phyloP scores from a whole-genome alignment of 2,113 vertebrate species.

The Entelurus aequoreus region DNA sequence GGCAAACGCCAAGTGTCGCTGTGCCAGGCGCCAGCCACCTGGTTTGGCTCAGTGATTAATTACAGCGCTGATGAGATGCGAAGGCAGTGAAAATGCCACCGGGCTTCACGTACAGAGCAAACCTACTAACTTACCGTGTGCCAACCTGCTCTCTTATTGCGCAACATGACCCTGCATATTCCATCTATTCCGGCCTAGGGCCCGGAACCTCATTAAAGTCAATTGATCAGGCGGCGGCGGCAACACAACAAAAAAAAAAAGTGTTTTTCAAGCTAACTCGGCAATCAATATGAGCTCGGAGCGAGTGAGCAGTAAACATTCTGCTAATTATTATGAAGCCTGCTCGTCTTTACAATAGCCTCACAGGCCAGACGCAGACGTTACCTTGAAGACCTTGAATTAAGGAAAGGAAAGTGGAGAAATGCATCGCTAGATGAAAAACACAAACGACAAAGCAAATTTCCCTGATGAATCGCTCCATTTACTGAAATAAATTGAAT shows the following conservation, averaged over 20 bases:
- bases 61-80: slow-evolving; percentile 67
- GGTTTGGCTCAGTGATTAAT: slow-evolving; percentile 70
- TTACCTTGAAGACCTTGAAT: slow-evolving; percentile 24
- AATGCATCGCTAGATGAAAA: slow-evolving; percentile 58
- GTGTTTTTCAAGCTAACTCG: slow-evolving; percentile 7
- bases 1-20: slow-evolving; percentile 25
- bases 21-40: slow-evolving; percentile 49
- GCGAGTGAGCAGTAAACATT: slow-evolving; percentile 24
- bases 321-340: slow-evolving; percentile 10
- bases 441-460: slow-evolving; percentile 55
- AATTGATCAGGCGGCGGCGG: slow-evolving; percentile 8
- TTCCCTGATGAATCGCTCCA: slow-evolving; percentile 66
- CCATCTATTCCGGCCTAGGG: no score
- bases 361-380: slow-evolving; percentile 11
- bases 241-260: background rate
- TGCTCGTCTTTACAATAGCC: slow-evolving; percentile 18
- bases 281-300: slow-evolving; percentile 24
- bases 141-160: slow-evolving; percentile 6
- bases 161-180: background rate
- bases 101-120: slow-evolving; percentile 36
- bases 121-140: slow-evolving; percentile 23
- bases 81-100: slow-evolving; percentile 68
- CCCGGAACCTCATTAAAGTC: slow-evolving; percentile 19
- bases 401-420: slow-evolving; percentile 19
- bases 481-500: slow-evolving; percentile 73